These are phyloP conservation scores for Drosophila putrida DNA, from an alignment of 2,888 invertebrate species.

Conservation along the genomic window DNA sequence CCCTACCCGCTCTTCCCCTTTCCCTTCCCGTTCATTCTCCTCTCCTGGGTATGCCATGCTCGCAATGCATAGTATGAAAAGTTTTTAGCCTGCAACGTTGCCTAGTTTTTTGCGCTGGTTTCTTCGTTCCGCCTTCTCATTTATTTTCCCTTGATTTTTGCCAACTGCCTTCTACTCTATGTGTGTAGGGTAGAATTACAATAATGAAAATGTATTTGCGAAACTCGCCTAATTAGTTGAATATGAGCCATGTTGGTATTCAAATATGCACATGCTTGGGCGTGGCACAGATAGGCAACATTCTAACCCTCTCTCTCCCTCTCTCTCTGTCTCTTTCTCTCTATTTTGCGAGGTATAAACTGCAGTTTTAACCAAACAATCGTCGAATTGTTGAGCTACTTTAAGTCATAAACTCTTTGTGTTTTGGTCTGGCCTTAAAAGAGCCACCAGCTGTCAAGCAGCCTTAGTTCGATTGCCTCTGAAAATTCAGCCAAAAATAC, in stretches of 20 bases:
- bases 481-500: background rate
- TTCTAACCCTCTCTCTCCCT: background rate
- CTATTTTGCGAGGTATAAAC: constrained; percentile 15
- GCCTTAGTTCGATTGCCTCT: constrained; percentile 14
- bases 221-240: constrained; percentile 78
- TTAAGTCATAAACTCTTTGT: constrained; percentile 9
- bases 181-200: constrained; percentile 67
- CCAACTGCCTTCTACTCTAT: constrained; percentile 16
- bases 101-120: constrained; percentile 58
- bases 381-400: constrained; percentile 27
- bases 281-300: constrained; percentile 30
- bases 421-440: background rate
- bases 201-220: constrained; percentile 78
- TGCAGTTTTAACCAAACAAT: constrained; percentile 24
- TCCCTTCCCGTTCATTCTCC: background rate
- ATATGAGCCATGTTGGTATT: constrained; percentile 78
- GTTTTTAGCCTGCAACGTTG: constrained; percentile 62
- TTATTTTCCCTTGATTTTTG: constrained; percentile 1
- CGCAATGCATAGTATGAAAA: constrained; percentile 55
- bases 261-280: constrained; percentile 72
- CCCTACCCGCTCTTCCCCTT: background rate
- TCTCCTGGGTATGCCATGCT: background rate
- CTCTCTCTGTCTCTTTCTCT: background rate
- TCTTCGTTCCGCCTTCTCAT: constrained; percentile 32
- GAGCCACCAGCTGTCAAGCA: constrained; percentile 2